Conservation (phyloP, 1,140 invertebrate species). For the Hypothenemus hampei region DNA sequence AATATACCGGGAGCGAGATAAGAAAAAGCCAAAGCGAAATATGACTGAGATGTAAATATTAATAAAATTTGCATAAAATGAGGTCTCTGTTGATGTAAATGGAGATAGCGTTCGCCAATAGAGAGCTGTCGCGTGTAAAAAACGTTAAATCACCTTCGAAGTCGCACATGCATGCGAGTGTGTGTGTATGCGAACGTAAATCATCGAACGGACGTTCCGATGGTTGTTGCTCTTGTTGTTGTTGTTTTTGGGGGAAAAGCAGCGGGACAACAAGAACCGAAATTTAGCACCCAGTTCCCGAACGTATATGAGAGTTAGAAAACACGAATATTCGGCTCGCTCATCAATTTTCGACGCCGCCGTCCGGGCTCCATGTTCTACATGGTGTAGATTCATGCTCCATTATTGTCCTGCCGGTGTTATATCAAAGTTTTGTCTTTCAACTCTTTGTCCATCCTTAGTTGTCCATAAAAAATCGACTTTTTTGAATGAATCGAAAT, state of each 20-base stretch:
- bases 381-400: constrained; percentile 16
- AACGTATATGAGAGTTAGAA: constrained; percentile 22
- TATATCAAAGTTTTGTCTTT: constrained; percentile 22
- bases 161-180: no score
- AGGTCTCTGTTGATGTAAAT: constrained; percentile 15
- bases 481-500: no score
- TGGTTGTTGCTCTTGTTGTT: no score
- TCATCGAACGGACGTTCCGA: no score
- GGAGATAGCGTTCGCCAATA: constrained; percentile 15
- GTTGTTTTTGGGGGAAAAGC: no score
- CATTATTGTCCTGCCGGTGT: constrained; percentile 21
- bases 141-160: no score
- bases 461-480: no score
- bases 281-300: constrained; percentile 20
- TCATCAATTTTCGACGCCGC: constrained; percentile 24
- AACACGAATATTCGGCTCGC: constrained; percentile 24
- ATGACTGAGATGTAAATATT: constrained; percentile 30
- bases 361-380: constrained; percentile 16
- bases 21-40: constrained; percentile 24
- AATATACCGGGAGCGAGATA: constrained; percentile 24
- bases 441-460: no score
- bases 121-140: constrained; percentile 6
- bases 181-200: no score
- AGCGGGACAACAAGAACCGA: constrained; percentile 12
- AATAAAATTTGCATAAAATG: constrained; percentile 30